Evolutionary conservation across 1,140 invertebrate species (phyloP), one percentile per base, ranked within the genome.

Genomic region (Andrena cerasifolii): DNA sequence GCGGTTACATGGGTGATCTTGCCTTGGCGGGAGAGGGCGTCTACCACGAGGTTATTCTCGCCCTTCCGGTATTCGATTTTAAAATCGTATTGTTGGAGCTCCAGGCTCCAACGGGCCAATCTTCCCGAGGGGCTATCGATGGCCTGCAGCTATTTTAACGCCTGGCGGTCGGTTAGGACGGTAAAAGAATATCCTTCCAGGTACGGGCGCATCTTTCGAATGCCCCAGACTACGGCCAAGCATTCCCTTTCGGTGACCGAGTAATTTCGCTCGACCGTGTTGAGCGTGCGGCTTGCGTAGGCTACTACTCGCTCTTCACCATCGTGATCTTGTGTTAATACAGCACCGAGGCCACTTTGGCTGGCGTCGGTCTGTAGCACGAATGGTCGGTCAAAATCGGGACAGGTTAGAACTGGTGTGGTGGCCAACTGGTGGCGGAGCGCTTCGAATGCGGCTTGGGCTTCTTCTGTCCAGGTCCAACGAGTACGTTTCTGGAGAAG

Each of bases 381-480:
- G 36, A 59, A 59, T 7, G 53, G 72, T 54, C 51, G 12, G 0
- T n/a, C 8, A 21, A 87, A 89, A 67, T 88, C 75, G 0, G 86
- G 80, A 63, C 62, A 73, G 0, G 33, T 18, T 4, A 89, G 66
- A 0, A 87, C 63, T 0, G 88, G 84, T 0, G 85, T 61, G 0
- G 65, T 65, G 2, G 78, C 70, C 12, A 90, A 54, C 21, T 65
- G 26, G 0, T 61, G 5, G 54, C 86, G 86, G 5, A 90, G 14
- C 5, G 16, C 40, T 10, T 28, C 10, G 61, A 83, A 86, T 0
- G 84, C 79, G 24, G 26, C 18, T 31, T 72, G 2, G 6, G 53
- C 82, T 79, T n/a, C n/a, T n/a, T n/a, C n/a, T n/a, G n/a, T n/a
- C n/a, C n/a, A n/a, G n/a, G n/a, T n/a, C n/a, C n/a, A 87, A 16